Conservation (phyloP, 2,113 vertebrate species). For the Nestor notabilis region DNA sequence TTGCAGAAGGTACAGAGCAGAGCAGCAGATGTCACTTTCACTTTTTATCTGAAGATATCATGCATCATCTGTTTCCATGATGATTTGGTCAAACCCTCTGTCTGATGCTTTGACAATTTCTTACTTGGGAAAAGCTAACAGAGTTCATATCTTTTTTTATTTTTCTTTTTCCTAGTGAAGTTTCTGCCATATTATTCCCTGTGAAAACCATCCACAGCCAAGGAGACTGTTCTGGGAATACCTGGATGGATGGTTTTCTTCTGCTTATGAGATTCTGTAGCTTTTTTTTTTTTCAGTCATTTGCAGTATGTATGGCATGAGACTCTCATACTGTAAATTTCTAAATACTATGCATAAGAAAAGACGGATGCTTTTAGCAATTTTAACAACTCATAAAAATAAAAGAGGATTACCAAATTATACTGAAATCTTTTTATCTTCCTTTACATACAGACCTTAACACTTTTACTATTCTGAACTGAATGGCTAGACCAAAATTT, state of each 20-base stretch:
- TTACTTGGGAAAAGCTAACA: not conserved
- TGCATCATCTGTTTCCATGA: accelerated
- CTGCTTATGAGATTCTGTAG: not conserved
- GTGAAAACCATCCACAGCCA: not conserved
- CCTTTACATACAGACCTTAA: not conserved
- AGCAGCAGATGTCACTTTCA: not conserved
- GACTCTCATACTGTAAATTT: not conserved
- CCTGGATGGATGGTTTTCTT: not conserved
- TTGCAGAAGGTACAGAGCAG: not conserved
- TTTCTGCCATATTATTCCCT: not conserved
- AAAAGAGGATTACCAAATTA: not conserved
- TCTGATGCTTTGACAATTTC: not conserved
- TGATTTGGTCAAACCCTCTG: not conserved
- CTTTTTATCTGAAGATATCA: not conserved
- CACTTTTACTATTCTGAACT: not conserved
- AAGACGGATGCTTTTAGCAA: not conserved
- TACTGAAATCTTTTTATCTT: not conserved
- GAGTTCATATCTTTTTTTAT: not conserved
- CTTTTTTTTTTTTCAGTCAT: not conserved
- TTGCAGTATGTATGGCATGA: not conserved
- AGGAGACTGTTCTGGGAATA: not conserved
- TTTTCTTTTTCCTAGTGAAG: not conserved
- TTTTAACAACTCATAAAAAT: not conserved
- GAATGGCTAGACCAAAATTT: not conserved
- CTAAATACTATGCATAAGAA: not conserved